Evolutionary conservation across 2,888 invertebrate species (phyloP).

Genomic region (Standfussiana lucernea): DNA sequence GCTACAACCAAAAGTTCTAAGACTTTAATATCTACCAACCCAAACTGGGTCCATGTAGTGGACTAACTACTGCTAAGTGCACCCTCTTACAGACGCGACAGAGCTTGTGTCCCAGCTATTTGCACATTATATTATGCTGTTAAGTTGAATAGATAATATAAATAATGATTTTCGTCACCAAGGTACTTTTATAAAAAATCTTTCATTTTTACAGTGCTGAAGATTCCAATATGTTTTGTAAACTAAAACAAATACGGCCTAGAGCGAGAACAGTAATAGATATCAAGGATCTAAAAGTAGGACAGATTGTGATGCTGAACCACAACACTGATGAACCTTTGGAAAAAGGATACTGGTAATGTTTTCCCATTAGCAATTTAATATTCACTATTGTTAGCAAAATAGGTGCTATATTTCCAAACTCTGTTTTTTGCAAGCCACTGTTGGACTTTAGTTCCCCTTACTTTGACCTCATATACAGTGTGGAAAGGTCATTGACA

Average conservation of each 20-base stretch:
- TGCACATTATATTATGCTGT: not conserved
- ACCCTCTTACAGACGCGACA: no score
- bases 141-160: not conserved
- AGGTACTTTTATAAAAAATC: not conserved
- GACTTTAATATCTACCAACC: no score
- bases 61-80: no score
- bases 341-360: slow-evolving; percentile 93
- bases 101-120: no score
- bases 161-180: not conserved
- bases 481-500: no score
- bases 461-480: not conserved
- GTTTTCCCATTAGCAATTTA: not conserved
- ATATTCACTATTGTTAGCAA: not conserved
- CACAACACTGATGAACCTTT: slow-evolving; percentile 93
- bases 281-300: slow-evolving; percentile 89
- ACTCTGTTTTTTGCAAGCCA: not conserved
- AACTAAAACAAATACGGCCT: slow-evolving; percentile 92
- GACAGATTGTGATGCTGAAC: slow-evolving; percentile 93
- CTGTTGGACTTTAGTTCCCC: not conserved
- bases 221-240: slow-evolving; percentile 80
- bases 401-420: not conserved
- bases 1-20: no score
- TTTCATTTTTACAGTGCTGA: slow-evolving; percentile 78
- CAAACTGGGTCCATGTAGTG: no score
- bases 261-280: slow-evolving; percentile 91